Evolutionary conservation across 2,113 vertebrate genomes (phyloP).

Genomic region (Sylvilagus bachmani): DNA sequence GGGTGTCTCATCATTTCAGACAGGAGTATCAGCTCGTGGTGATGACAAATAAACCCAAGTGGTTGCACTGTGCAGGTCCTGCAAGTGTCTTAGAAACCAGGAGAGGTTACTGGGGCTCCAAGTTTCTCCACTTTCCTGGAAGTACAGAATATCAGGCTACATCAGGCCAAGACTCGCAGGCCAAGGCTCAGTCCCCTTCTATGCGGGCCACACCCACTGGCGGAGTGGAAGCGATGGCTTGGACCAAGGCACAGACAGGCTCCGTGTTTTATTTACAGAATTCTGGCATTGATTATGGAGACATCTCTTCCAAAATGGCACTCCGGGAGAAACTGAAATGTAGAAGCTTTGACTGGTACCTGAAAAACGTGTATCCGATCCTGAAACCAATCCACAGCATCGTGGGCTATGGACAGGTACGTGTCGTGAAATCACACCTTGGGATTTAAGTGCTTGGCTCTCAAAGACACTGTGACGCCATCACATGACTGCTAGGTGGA

Average conservation of each 20-base stretch:
- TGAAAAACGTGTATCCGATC: conserved; percentile 80
- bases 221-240: not conserved
- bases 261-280: conserved; percentile 68
- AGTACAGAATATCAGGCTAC: not conserved
- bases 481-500: not conserved
- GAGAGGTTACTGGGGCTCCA: not conserved
- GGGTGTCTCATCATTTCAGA: not conserved
- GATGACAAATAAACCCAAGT: not conserved
- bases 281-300: conserved; percentile 77
- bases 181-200: not conserved
- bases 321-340: conserved; percentile 81
- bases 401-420: conserved; percentile 74
- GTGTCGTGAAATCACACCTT: not conserved
- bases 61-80: fast-evolving
- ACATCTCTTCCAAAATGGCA: conserved; percentile 82
- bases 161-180: not conserved
- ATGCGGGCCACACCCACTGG: fast-evolving
- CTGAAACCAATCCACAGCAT: conserved; percentile 68
- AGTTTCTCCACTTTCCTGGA: not conserved
- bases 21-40: not conserved
- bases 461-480: not conserved
- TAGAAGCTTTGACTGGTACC: conserved; percentile 84
- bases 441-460: not conserved
- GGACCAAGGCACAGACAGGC: not conserved
- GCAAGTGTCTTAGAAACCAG: not conserved